Evolutionary conservation across 2,113 vertebrate genomes (phyloP).

Genomic region (Cavia porcellus): DNA sequence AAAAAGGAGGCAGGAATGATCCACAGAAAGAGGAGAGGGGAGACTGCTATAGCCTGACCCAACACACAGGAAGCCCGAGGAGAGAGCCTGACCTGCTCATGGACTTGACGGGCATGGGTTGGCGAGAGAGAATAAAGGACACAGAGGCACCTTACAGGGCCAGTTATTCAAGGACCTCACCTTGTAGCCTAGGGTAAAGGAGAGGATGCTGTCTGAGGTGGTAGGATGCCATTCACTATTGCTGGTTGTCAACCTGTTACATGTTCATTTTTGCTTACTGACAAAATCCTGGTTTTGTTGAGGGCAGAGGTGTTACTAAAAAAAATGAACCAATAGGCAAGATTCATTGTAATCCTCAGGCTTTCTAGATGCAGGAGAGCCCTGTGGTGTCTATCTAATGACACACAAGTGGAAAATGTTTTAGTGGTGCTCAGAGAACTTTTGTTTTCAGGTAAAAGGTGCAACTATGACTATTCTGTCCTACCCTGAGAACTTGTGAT

Average conservation of each 20-base stretch:
- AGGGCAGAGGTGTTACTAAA: not conserved
- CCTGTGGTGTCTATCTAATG: fast-evolving
- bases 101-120: not conserved
- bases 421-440: not conserved
- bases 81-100: no score
- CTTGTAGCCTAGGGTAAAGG: not conserved
- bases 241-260: not conserved
- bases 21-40: no score
- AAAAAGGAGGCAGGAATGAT: not conserved
- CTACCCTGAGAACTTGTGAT: not conserved
- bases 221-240: no score
- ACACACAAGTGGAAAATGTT: not conserved
- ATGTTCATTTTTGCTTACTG: not conserved
- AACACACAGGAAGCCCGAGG: no score
- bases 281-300: not conserved
- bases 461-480: not conserved
- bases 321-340: not conserved
- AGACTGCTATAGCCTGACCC: fast-evolving
- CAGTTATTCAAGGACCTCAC: no score
- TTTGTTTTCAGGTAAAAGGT: not conserved
- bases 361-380: not conserved
- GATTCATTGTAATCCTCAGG: fast-evolving
- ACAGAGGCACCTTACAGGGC: fast-evolving
- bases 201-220: not conserved
- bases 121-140: not conserved